A percentile compares a stretch with the other conserved stretches of the same genome.
Evolutionary conservation across 2,113 vertebrate genomes (phyloP).

Genomic region (Tautogolabrus adspersus): DNA sequence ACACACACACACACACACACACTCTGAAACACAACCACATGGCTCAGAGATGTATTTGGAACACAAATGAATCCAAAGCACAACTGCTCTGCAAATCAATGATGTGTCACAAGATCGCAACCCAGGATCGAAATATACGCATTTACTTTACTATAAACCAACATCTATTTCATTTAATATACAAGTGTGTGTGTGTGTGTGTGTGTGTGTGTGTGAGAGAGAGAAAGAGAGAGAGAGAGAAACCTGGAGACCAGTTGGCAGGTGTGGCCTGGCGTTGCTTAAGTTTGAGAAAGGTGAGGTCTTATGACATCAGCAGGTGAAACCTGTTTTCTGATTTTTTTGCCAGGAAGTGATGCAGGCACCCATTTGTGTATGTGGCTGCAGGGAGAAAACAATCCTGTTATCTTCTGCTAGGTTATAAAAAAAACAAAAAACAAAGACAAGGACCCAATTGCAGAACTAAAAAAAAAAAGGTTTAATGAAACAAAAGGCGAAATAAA

Average conservation of each 20-base stretch:
- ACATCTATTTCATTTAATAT: neutral
- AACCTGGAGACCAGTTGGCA: slow-evolving; percentile 19
- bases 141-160: no score
- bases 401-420: slow-evolving; percentile 18
- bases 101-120: neutral
- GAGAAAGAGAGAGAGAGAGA: no score
- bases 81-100: neutral
- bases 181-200: slow-evolving; percentile 4
- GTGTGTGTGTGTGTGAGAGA: no score
- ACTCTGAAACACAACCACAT: neutral
- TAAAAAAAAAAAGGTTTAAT: no score
- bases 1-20: neutral
- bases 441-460: no score
- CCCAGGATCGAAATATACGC: neutral
- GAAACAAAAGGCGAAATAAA: no score
- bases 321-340: slow-evolving; percentile 71
- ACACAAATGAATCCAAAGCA: neutral
- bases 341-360: slow-evolving; percentile 71
- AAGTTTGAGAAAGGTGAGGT: slow-evolving; percentile 57
- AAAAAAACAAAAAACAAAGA: neutral
- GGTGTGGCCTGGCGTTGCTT: slow-evolving; percentile 65
- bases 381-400: slow-evolving; percentile 29
- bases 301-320: slow-evolving; percentile 76
- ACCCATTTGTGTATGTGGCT: slow-evolving; percentile 22
- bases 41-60: neutral